phyloP scores from a whole-genome alignment of 1,140 invertebrate species.

The Eriosoma lanigerum region DNA sequence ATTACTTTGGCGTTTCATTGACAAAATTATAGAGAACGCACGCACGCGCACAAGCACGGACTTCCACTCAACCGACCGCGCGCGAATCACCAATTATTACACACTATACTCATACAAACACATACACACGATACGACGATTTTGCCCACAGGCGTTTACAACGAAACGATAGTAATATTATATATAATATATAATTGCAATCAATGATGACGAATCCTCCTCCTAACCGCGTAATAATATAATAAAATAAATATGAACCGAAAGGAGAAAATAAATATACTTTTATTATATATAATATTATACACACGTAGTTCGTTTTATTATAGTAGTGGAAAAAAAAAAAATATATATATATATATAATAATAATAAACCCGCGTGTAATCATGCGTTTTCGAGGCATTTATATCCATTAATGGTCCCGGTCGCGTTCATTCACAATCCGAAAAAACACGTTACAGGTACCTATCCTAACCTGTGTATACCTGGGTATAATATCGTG shows the following conservation, averaged over 20 bases:
- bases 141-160: slow-evolving; percentile 17
- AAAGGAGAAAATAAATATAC: too few relatives aligned
- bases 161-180: slow-evolving; percentile 3
- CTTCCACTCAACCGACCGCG: slow-evolving; percentile 20
- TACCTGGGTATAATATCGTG: too few relatives aligned
- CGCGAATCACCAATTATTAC: not conserved
- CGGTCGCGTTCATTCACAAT: not conserved
- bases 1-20: slow-evolving; percentile 27
- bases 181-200: not conserved
- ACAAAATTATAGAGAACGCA: slow-evolving; percentile 47
- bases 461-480: too few relatives aligned
- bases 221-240: too few relatives aligned
- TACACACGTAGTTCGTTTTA: not conserved
- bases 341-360: not conserved
- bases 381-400: slow-evolving; percentile 30
- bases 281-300: not conserved
- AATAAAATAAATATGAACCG: too few relatives aligned
- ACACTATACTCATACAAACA: not conserved
- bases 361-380: not conserved
- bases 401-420: not conserved
- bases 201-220: too few relatives aligned
- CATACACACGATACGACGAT: not conserved
- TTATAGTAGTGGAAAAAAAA: not conserved
- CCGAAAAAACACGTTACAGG: not conserved
- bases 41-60: not conserved